Base-by-base conservation (phyloP, 2,888 invertebrate species). In the Ecliptopera silaceata region DNA sequence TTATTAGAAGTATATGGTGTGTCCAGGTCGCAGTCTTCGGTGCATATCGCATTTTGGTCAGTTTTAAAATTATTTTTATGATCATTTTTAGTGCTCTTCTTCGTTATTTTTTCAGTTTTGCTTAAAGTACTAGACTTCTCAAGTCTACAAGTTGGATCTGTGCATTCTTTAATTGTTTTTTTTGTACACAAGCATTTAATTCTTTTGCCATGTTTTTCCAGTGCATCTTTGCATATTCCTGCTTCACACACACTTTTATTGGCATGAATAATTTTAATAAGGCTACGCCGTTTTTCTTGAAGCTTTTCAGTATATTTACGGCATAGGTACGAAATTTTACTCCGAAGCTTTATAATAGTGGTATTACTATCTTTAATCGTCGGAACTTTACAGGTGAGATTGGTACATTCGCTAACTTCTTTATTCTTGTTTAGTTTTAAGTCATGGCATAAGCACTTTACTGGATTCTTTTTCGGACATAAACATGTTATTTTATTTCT, bases 141-240 rank as follows among this genome's bases (percentile, higher is more conserved):
- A 6, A 13, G 26, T 18, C 45, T 12, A 34, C 41, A 45, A 29
- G 41, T 42, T 13, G 6, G 4, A 64, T 73, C 63, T 29, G 38
- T 32, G 15, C 43, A 31, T 56, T 53, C n/a, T 56, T 17, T 17
- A 1, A 20, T 29, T 1, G 29, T n/a, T 60, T 22, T 46, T 36
- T 46, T 20, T 15, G 41, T 36, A 47, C 77, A 77, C 50, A 67
- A 69, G 56, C 75, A 73, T 43, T 56, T 62, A 46, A 77, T 72
- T 26, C 6, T 8, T 22, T 42, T 47, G 43, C 63, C 57, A 1
- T 42, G 55, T 13, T 59, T 65, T 32, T 67, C 66, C 26, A 66
- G 52, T 36, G 64, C 65, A 36, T 65, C 59, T 41, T 31, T 56
- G 29, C 57, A 60, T 38, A 63, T 38, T 49, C 61, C 58, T 26